Percentiles rank a stretch among this genome's conserved stretches.
phyloP scores from a whole-genome alignment of 2,797 vertebrate genomes.

The Tokudaia muenninki region DNA sequence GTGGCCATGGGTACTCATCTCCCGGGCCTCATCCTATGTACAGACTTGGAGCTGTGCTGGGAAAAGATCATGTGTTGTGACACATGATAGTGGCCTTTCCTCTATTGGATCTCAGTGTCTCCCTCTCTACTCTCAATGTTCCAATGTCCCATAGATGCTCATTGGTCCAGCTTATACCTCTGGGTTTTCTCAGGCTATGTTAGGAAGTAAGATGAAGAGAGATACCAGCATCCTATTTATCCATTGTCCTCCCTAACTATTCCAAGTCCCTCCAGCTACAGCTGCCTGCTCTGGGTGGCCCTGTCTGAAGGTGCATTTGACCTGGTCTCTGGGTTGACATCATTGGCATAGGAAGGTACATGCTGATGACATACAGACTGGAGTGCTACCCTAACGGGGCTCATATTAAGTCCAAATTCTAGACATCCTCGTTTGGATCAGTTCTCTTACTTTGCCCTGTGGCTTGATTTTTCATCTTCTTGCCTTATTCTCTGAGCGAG shows the following conservation, averaged over 20 bases:
- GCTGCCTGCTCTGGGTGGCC: not conserved
- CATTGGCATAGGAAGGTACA: fast-evolving
- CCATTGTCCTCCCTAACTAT: not conserved
- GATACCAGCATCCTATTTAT: not conserved
- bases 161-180: not conserved
- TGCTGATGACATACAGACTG: fast-evolving
- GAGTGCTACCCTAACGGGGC: not conserved
- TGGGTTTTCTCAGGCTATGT: not conserved
- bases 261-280: not conserved
- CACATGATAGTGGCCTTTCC: not conserved
- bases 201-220: not conserved
- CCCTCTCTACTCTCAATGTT: not conserved
- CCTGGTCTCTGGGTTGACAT: not conserved
- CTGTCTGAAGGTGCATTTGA: not conserved
- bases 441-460: not conserved
- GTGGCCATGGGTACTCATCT: not conserved
- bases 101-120: not conserved
- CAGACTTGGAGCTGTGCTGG: not conserved
- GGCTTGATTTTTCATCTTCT: not conserved
- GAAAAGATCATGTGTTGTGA: not conserved
- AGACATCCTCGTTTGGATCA: not conserved
- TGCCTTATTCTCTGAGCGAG: not conserved
- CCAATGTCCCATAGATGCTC: not conserved
- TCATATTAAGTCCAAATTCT: not conserved
- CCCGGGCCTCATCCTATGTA: not conserved